A percentile compares a stretch with the other conserved stretches of the same genome.
phyloP scores from a whole-genome alignment of 2,113 vertebrate genomes.

The Acanthochromis polyacanthus region DNA sequence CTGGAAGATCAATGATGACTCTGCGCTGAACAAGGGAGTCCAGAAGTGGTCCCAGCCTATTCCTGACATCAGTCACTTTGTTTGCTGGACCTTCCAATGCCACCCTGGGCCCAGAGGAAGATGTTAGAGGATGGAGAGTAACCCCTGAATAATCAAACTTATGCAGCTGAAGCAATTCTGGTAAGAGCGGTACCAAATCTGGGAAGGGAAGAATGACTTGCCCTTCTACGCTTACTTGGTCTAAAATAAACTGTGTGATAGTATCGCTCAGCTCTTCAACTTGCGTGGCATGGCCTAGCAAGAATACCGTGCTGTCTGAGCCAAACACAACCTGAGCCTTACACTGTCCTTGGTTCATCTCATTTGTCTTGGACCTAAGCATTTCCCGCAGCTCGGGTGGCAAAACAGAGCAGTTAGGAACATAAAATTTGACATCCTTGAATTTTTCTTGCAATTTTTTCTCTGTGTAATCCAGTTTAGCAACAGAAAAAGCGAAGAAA shows the following conservation, averaged over 20 bases:
- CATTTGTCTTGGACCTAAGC: conserved; percentile 34
- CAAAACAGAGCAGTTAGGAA: conserved; percentile 19
- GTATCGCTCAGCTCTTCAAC: conserved; percentile 49
- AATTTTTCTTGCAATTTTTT: conserved; percentile 42
- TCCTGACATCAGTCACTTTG: conserved; percentile 55
- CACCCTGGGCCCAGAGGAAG: conserved; percentile 26
- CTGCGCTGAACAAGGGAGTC: conserved; percentile 48
- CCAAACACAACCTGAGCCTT: conserved; percentile 33
- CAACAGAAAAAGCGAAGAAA: conserved; percentile 48
- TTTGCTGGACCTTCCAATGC: conserved; percentile 51
- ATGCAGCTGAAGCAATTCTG: conserved; percentile 51
- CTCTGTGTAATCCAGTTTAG: conserved; percentile 29
- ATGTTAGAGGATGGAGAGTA: conserved; percentile 25
- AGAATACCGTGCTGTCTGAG: background rate
- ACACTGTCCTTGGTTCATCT: conserved; percentile 37
- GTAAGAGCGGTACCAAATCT: conserved; percentile 47
- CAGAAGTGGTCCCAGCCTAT: conserved; percentile 42
- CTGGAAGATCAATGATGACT: conserved; percentile 61
- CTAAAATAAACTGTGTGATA: conserved; percentile 51
- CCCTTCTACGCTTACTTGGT: conserved; percentile 30
- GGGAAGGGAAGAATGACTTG: conserved; percentile 43
- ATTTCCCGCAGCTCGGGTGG: conserved; percentile 38
- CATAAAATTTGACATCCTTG: conserved; percentile 35
- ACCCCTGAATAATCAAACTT: conserved; percentile 49
- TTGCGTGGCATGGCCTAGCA: conserved; percentile 56